These are phyloP conservation scores for Merluccius polli DNA, from an alignment of 2,797 vertebrate genomes.

Conservation along the genomic window DNA sequence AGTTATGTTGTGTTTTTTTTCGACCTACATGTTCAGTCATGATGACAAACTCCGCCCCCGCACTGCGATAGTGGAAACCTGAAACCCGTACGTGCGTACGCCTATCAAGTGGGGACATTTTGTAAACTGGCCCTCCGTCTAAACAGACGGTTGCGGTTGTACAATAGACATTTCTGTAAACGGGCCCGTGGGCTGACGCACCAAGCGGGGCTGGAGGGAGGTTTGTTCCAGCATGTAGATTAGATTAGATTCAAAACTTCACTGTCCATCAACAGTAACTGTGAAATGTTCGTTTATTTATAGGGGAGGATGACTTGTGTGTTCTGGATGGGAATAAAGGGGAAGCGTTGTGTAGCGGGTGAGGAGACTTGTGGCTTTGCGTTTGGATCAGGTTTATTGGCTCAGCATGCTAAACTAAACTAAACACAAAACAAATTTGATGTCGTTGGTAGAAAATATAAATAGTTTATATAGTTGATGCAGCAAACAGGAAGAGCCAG, in stretches of 20 bases:
- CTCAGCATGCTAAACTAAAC: background rate
- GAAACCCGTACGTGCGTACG: background rate
- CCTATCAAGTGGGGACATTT: background rate
- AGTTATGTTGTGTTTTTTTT: too few relatives aligned
- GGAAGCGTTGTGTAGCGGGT: background rate
- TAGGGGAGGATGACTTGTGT: background rate
- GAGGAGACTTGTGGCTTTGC: background rate
- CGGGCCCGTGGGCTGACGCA: background rate
- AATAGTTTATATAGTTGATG: background rate
- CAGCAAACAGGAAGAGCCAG: background rate
- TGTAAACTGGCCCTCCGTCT: background rate
- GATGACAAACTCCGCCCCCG: background rate
- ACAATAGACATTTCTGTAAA: background rate
- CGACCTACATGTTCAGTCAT: too few relatives aligned
- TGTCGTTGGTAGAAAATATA: background rate
- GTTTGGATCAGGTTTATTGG: background rate
- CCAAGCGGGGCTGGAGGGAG: background rate
- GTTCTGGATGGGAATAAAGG: background rate
- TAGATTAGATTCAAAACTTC: background rate
- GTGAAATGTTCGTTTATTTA: background rate
- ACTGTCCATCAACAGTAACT: background rate
- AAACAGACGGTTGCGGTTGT: background rate
- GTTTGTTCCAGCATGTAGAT: background rate
- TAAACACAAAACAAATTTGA: background rate
- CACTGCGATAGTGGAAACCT: background rate